These are phyloP conservation scores for Heteractis magnifica DNA, from an alignment of 92 coral and sea anemone genomes.

Conservation along the genomic window DNA sequence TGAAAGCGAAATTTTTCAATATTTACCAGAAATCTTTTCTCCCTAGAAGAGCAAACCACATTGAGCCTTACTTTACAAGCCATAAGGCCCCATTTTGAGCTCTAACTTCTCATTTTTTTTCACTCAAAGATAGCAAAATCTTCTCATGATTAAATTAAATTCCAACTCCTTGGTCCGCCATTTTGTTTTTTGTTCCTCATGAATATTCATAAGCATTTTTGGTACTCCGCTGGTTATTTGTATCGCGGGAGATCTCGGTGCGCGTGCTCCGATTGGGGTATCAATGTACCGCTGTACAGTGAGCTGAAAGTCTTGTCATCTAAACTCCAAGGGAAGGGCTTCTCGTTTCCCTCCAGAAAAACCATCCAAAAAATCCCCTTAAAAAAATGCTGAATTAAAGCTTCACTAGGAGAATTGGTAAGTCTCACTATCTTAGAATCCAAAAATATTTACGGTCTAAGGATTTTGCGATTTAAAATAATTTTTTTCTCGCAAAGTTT, in stretches of 20 bases:
- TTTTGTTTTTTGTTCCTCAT: slow-evolving; percentile 29
- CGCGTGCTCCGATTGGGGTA: background rate
- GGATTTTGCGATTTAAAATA: background rate
- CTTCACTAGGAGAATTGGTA: background rate
- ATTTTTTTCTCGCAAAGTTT: background rate
- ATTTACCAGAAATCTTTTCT: slow-evolving; percentile 79
- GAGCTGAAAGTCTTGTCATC: slow-evolving; percentile 7
- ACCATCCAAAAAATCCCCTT: background rate
- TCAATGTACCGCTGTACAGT: background rate
- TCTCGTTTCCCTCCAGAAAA: background rate
- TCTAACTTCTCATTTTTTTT: slow-evolving; percentile 5
- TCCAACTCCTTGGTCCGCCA: slow-evolving; percentile 44
- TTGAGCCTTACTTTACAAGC: slow-evolving; percentile 70
- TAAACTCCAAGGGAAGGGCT: background rate
- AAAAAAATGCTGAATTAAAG: background rate
- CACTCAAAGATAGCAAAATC: background rate
- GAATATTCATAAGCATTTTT: background rate
- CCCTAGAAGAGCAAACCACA: slow-evolving; percentile 85
- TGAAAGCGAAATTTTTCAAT: background rate
- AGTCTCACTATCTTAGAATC: background rate
- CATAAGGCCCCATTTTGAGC: slow-evolving; percentile 48
- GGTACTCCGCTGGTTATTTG: slow-evolving; percentile 42
- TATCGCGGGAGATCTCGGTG: background rate
- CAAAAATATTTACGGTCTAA: background rate
- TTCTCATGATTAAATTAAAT: background rate